These are phyloP conservation scores for Meteorus colon DNA, from an alignment of 2,888 invertebrate species.

Conservation along the genomic window DNA sequence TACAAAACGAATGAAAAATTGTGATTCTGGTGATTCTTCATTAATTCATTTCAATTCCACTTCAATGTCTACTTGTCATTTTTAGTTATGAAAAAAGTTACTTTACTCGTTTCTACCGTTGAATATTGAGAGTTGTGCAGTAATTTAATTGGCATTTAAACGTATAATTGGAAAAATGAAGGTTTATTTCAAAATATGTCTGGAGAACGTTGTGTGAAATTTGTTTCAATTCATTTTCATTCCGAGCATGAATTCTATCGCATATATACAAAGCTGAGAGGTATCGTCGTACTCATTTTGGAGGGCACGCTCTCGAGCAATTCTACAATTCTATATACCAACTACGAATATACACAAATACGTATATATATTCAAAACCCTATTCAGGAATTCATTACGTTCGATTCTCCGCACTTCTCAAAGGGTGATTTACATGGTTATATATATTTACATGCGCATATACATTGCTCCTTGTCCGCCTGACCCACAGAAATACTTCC, in stretches of 20 bases:
- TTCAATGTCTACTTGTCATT: too few species aligned
- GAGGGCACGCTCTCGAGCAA: conserved; percentile 10
- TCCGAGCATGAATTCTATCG: neutral
- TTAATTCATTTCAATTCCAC: too few species aligned
- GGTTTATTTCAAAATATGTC: neutral
- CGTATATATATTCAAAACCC: conserved; percentile 36
- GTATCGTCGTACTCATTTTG: conserved; percentile 9
- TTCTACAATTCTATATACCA: neutral
- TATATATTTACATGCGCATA: neutral
- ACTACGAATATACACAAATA: conserved; percentile 3
- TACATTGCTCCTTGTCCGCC: neutral
- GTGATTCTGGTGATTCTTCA: too few species aligned
- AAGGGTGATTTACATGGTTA: conserved; percentile 41
- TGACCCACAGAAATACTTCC: conserved; percentile 31
- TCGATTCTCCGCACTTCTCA: conserved; percentile 54
- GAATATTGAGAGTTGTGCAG: neutral
- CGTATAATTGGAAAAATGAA: neutral
- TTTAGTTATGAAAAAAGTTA: too few species aligned
- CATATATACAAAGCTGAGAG: neutral
- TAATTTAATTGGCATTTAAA: neutral
- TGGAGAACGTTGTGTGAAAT: neutral
- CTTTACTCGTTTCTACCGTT: neutral
- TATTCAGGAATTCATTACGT: conserved; percentile 64
- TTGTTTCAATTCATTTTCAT: neutral
- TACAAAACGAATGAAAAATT: too few species aligned